These are phyloP conservation scores for Petrocephalus sullivani DNA, from an alignment of 2,797 vertebrate species.

Conservation along the genomic window DNA sequence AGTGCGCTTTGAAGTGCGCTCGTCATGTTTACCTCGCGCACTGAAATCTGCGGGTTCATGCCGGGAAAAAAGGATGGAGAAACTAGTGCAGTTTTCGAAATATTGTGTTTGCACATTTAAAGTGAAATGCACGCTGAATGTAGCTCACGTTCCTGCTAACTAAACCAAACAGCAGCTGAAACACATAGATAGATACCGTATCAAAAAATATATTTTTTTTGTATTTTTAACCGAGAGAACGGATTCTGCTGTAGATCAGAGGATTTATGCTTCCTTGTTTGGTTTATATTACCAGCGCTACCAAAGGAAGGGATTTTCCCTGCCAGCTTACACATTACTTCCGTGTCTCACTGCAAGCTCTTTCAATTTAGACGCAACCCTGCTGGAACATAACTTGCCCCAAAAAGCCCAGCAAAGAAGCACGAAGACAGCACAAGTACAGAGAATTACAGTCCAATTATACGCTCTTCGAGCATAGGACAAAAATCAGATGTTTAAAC, in stretches of 20 bases:
- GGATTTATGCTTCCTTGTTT: neutral
- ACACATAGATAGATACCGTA: neutral
- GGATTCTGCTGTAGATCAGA: neutral
- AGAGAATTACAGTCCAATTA: neutral
- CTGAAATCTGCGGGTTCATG: neutral
- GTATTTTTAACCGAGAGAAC: neutral
- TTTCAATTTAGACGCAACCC: neutral
- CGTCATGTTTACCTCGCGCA: neutral
- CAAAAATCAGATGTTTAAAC: neutral
- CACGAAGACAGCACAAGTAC: neutral
- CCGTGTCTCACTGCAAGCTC: neutral
- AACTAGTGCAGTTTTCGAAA: neutral
- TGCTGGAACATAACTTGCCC: neutral
- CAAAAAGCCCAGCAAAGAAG: neutral
- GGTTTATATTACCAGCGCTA: neutral
- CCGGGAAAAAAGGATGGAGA: neutral
- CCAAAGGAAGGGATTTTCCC: neutral
- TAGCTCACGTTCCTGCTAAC: neutral
- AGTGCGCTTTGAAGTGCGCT: no score
- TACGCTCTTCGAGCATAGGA: neutral
- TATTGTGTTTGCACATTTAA: neutral
- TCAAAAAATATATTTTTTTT: neutral
- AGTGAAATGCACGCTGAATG: neutral
- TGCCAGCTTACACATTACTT: neutral
- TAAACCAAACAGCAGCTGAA: neutral